Conservation (phyloP, 2,888 invertebrate species). For the Serrognathus titanus region DNA sequence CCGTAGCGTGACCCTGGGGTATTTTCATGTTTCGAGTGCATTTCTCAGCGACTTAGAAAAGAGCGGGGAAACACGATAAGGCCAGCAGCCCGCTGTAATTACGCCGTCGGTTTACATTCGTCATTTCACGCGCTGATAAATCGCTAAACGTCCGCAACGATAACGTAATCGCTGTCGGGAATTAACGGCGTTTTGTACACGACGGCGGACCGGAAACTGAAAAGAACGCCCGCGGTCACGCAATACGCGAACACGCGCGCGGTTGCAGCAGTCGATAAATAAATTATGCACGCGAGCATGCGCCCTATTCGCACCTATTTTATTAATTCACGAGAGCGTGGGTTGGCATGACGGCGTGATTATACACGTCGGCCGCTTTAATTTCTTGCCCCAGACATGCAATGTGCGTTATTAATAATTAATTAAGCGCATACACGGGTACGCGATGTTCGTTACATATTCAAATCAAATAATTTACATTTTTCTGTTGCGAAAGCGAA, state of each 20-base stretch:
- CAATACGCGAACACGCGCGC: conserved; percentile 21
- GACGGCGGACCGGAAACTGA: conserved; percentile 19
- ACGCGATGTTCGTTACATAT: too few species aligned
- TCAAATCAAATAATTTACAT: too few species aligned
- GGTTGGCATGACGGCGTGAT: too few species aligned
- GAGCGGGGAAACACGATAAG: too few species aligned
- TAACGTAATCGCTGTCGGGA: not conserved
- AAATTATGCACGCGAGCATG: conserved; percentile 22
- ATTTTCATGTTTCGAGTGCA: conserved; percentile 14
- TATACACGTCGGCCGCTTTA: too few species aligned
- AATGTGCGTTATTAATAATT: too few species aligned
- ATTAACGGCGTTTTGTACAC: not conserved
- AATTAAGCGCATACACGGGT: too few species aligned
- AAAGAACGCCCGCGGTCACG: conserved; percentile 28
- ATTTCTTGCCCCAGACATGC: too few species aligned
- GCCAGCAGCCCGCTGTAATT: too few species aligned
- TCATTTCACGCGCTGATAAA: not conserved
- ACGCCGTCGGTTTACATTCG: too few species aligned
- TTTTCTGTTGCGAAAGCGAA: too few species aligned
- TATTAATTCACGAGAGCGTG: not conserved
- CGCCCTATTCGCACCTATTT: not conserved
- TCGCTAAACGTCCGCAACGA: not conserved
- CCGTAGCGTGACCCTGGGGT: conserved; percentile 10
- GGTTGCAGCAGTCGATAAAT: conserved; percentile 25
- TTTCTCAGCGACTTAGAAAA: conserved; percentile 1